Conservation (phyloP, 1,140 invertebrate species). For the Nephila pilipes region DNA sequence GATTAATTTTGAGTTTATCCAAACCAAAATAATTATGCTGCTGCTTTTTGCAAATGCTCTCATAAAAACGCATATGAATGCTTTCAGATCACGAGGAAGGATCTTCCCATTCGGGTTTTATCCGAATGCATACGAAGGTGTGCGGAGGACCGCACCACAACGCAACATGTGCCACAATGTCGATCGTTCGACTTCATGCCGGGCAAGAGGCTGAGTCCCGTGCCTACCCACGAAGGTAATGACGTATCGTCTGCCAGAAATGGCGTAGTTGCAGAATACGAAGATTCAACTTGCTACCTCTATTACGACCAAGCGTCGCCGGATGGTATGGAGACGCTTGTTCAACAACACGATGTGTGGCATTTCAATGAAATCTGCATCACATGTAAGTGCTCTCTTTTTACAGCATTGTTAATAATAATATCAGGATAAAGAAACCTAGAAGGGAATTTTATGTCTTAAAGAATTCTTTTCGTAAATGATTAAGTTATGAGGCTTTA, state of each 20-base stretch:
- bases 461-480: no score
- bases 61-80: neutral
- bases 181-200: slow-evolving; percentile 95
- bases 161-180: slow-evolving; percentile 90
- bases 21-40: no score
- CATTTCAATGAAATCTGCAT: slow-evolving; percentile 95
- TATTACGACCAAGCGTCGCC: slow-evolving; percentile 91
- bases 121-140: slow-evolving; percentile 92
- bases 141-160: slow-evolving; percentile 88
- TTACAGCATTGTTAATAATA: neutral
- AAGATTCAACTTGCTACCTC: slow-evolving; percentile 93
- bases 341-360: slow-evolving; percentile 91
- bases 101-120: slow-evolving; percentile 90
- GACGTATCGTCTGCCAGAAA: slow-evolving; percentile 20
- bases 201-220: slow-evolving; percentile 86
- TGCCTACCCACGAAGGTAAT: slow-evolving; percentile 51
- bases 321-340: slow-evolving; percentile 91
- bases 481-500: no score
- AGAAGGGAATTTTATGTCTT: no score
- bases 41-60: neutral
- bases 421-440: no score
- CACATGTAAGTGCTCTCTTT: slow-evolving; percentile 86
- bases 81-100: slow-evolving; percentile 87
- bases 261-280: slow-evolving; percentile 88
- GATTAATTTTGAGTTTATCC: no score